Conservation (phyloP, 2,888 invertebrate species). For the Polyommatus icarus region DNA sequence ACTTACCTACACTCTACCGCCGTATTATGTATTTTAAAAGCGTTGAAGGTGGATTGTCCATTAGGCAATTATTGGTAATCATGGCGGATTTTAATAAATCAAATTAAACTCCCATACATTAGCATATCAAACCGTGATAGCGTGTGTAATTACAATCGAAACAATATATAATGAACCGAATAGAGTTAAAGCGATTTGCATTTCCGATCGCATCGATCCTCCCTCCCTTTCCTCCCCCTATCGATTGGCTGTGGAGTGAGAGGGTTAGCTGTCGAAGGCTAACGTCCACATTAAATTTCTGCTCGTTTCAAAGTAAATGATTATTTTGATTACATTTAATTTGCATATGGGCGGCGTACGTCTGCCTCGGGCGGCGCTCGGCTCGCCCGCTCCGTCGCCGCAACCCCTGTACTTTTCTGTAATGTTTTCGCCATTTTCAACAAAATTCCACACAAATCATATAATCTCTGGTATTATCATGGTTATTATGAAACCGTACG, state of each 20-base stretch:
- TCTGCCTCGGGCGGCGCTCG: conserved; percentile 61
- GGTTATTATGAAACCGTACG: conserved; percentile 76
- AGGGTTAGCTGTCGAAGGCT: conserved; percentile 56
- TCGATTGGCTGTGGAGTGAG: conserved; percentile 40
- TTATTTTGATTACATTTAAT: conserved; percentile 81
- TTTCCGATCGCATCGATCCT: conserved; percentile 58
- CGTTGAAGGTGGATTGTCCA: background rate
- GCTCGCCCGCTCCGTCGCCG: conserved; percentile 52
- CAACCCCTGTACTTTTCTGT: conserved; percentile 79
- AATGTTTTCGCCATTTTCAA: conserved; percentile 81
- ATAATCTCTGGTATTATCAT: conserved; percentile 79
- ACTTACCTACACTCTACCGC: background rate
- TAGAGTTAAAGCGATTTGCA: conserved; percentile 69
- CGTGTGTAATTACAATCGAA: conserved; percentile 71
- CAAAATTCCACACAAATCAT: conserved; percentile 80
- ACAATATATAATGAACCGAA: conserved; percentile 63
- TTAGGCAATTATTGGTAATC: conserved; percentile 26
- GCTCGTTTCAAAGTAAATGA: conserved; percentile 66
- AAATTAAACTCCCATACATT: conserved; percentile 57
- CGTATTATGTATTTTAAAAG: background rate
- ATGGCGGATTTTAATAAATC: conserved; percentile 28
- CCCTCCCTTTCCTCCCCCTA: conserved; percentile 54
- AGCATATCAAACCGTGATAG: conserved; percentile 67
- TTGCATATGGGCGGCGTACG: conserved; percentile 73
- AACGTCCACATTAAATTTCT: conserved; percentile 50